Evolutionary conservation across 53 echinoderm and acorn worm species (phyloP).

Genomic region (Astropecten irregularis): DNA sequence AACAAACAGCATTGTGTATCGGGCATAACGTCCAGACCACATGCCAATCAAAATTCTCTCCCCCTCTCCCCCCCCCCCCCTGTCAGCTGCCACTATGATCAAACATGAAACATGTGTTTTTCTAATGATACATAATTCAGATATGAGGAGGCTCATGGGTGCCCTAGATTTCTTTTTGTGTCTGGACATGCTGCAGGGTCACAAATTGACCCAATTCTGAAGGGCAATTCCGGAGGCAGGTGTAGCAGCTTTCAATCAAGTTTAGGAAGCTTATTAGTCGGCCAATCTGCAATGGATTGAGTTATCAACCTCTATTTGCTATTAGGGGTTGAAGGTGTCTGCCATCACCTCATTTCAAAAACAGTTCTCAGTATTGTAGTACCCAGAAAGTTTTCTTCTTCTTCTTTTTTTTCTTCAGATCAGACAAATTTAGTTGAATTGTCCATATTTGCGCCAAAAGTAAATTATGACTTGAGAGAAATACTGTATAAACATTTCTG

Average conservation of each 20-base stretch:
- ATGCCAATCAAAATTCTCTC: constrained; percentile 3
- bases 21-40: background rate
- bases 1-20: constrained; percentile 8
- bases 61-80: no score
- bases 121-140: constrained; percentile 26
- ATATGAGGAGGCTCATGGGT: background rate
- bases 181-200: background rate
- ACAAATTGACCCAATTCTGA: constrained; percentile 36
- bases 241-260: constrained; percentile 19
- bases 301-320: constrained; percentile 10
- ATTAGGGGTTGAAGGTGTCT: background rate
- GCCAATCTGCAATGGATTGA: constrained; percentile 7
- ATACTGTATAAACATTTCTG: no score
- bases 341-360: background rate
- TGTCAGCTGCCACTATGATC: background rate
- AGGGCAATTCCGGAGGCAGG: background rate
- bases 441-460: no score
- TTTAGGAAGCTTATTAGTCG: constrained; percentile 1
- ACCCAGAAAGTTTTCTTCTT: no score
- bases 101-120: constrained; percentile 42
- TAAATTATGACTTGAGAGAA: no score
- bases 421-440: no score
- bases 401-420: no score
- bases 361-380: background rate
- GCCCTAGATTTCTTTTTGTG: constrained; percentile 29